Evolutionary conservation across 2,113 vertebrate species (phyloP), one percentile per base, ranked within the genome.

Genomic region (Nothoprocta perdicaria): DNA sequence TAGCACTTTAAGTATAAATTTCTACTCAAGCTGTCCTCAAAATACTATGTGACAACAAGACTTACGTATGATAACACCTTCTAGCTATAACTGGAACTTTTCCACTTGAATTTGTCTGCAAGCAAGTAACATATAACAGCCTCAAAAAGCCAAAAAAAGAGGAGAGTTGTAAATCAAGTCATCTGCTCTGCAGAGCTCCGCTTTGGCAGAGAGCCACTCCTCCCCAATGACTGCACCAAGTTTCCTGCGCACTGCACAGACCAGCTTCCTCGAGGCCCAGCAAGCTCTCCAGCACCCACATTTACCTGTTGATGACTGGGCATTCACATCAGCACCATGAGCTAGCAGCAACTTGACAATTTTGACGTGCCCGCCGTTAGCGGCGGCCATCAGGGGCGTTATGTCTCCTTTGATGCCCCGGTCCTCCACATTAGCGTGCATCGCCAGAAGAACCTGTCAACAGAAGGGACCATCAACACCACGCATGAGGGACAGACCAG

Each of bases 401-500:
- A 99, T 99, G 96, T 99, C 99, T 88, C 99, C 99, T 95, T 99
- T 99, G 96, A 99, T 99, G 55, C 99, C 99, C 87, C 99, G 97
- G 96, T 99, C 99, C 97, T 99, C 99, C 55, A 99, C 99, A 92
- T 99, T 99, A 73, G 99, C 99, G 80, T 99, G 99, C 99, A 99
- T 99, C 75, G 99, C 99, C 97, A 99, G 97, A 86, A 99, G 98
- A 92, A 99, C 99, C 99, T 99, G 91, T 27, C 60, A 40, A 88
- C 55, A 87, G 13, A 94, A 89, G 43, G 12, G 52, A 0, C 3
- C 13, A 88, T 60, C 88, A 92, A 11, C 29, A 48, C 12, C 76
- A 7, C 19, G 2, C 1, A 2, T 22, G 27, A 61, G 79, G 1
- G 13, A 68, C 66, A 35, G 33, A 22, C 6, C 3, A 19, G 45